Evolutionary conservation across 30 jellyfish, hydroid and myxozoan genomes (phyloP), one percentile per base, ranked within the genome.

Genomic region (Aurelia sp.): DNA sequence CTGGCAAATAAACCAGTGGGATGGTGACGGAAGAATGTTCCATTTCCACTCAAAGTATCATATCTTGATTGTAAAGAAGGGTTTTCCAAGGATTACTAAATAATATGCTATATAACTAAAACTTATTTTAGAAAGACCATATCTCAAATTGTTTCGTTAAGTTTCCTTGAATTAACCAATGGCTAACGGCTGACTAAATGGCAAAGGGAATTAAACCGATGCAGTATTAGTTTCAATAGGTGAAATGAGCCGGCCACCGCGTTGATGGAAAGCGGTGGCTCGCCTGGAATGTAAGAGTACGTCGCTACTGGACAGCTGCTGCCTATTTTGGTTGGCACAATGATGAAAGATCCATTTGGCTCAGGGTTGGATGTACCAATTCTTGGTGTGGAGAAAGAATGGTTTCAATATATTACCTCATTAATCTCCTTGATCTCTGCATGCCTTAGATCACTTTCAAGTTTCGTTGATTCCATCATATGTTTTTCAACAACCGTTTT

Each of bases 221-320:
- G 33, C 33, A 2, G 33, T 0, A 27, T 2, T 27, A 27, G 33
- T 27, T 27, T 27, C 33, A 27, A 27, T 27, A 27, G n/a, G n/a
- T n/a, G n/a, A n/a, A 17, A 61, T 53, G 96, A 94, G 64, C 70
- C 95, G 52, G 90, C 94, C 13, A 41, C 94, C 15, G 87, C 77
- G 5, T 68, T 94, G 48, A 4, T 85, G 64, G 99, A 94, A 10
- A 94, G 82, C 4, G 99, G 99, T 41, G 99, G 99, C 47, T 77
- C 96, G n/a, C 99, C 97, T 12, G 99, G 99, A 13, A 94, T 85
- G 97, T 94, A 94, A 55, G 97, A 94, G 68, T 88, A 82, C 75
- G 89, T 75, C 51, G 47, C 97, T 13, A 94, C 97, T 44, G 99
- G 99, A 6, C 99, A 94, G 61, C 71, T 89, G 86, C 74, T 94